A percentile compares a stretch with the other conserved stretches of the same genome.
These are phyloP conservation scores for Cynopterus brachyotis DNA, from an alignment of 2,113 vertebrate species.

Conservation along the genomic window DNA sequence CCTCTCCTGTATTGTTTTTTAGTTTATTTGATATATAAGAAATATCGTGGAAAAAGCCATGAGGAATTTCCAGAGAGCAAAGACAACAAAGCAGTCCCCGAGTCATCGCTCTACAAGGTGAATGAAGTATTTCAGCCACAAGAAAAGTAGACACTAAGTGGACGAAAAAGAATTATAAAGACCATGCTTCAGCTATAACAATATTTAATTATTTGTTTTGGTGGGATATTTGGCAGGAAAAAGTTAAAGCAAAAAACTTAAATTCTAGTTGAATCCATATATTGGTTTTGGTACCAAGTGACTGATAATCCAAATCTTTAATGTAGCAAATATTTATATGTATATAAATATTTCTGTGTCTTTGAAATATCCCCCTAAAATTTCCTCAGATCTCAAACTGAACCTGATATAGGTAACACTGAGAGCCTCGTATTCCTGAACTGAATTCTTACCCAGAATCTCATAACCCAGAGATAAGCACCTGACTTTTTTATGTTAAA, in stretches of 20 bases:
- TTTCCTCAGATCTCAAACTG: neutral
- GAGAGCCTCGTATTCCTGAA: neutral
- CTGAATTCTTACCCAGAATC: neutral
- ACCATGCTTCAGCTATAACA: neutral
- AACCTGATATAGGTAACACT: neutral
- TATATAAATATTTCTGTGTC: neutral
- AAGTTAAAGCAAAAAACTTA: constrained; percentile 54
- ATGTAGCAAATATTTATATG: constrained; percentile 11
- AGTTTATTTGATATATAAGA: constrained; percentile 88
- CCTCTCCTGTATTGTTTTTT: constrained; percentile 42
- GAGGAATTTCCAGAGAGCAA: constrained; percentile 40
- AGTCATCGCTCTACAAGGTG: constrained; percentile 29
- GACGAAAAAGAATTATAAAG: neutral
- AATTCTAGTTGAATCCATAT: neutral
- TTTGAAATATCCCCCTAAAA: neutral
- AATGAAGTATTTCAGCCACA: constrained; percentile 86
- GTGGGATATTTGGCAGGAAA: constrained; percentile 55
- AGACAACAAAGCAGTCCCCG: neutral
- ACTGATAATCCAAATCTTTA: neutral
- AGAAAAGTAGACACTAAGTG: constrained; percentile 58
- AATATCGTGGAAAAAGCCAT: neutral
- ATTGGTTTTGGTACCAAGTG: neutral
- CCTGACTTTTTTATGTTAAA: constrained; percentile 33
- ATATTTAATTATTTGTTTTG: constrained; percentile 18
- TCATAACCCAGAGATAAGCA: neutral